Evolutionary conservation across 2,797 vertebrate species (phyloP).

Genomic region (Hemitrygon akajei): DNA sequence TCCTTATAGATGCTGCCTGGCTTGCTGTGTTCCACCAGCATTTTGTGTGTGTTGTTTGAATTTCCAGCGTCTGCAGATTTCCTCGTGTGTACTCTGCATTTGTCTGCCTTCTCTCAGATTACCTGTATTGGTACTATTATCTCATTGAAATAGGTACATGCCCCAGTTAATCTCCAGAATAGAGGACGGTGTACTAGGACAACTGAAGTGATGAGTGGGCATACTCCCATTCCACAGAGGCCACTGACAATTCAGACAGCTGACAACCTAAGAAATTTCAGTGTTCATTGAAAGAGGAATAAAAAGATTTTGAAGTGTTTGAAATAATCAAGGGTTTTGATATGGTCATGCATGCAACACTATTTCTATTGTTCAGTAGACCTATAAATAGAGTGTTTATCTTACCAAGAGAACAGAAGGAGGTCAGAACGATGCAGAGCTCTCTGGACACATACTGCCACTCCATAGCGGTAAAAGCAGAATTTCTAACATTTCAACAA

Average conservation of each 20-base stretch:
- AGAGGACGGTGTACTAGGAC: not conserved
- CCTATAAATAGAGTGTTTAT: not conserved
- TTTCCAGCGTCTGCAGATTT: no score
- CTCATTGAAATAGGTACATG: not conserved
- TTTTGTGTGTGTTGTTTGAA: no score
- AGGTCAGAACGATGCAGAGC: not conserved
- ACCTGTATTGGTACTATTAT: not conserved
- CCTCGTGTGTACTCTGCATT: not conserved
- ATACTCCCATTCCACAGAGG: not conserved
- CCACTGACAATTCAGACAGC: not conserved
- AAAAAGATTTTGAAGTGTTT: not conserved
- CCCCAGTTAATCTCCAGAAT: not conserved
- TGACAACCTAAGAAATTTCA: not conserved
- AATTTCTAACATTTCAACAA: not conserved
- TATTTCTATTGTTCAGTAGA: not conserved
- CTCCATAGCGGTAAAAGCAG: not conserved
- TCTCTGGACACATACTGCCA: not conserved
- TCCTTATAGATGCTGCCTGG: no score
- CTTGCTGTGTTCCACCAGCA: no score
- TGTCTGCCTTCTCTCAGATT: not conserved
- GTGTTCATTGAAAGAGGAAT: not conserved
- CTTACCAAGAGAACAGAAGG: not conserved
- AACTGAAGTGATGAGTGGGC: not conserved
- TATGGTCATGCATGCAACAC: not conserved
- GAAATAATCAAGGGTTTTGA: not conserved